Percentiles rank a stretch among this genome's conserved stretches.
Conservation (phyloP, 2,113 vertebrate genomes). For the Xenopus laevis region DNA sequence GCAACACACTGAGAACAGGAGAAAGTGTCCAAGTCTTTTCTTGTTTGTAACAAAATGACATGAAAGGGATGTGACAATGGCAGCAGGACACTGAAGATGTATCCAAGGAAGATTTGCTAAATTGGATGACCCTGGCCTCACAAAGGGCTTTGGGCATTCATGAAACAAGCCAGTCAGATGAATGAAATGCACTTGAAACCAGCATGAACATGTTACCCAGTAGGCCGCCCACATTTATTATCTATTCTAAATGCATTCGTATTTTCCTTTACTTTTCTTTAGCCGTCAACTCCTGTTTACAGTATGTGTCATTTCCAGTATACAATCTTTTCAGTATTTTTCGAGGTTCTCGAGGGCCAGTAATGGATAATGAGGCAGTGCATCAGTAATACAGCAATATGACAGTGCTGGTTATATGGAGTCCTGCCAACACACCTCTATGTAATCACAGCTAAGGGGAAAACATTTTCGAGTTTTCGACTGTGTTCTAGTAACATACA, state of each 20-base stretch:
- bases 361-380: too few relatives aligned
- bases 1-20: constrained; percentile 10
- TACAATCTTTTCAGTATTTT: too few relatives aligned
- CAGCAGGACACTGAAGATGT: constrained; percentile 31
- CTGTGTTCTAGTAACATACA: too few relatives aligned
- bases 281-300: too few relatives aligned
- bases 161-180: background rate
- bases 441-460: too few relatives aligned
- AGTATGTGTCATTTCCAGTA: too few relatives aligned
- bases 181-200: constrained; percentile 22
- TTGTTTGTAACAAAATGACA: constrained; percentile 29
- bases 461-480: too few relatives aligned
- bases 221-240: background rate
- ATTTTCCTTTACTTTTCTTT: too few relatives aligned
- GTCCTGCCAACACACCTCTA: too few relatives aligned
- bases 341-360: too few relatives aligned
- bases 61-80: constrained; percentile 39
- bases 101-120: constrained; percentile 23
- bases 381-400: too few relatives aligned
- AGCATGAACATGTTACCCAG: constrained; percentile 6
- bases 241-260: background rate
- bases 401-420: too few relatives aligned
- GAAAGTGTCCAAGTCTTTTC: constrained; percentile 6
- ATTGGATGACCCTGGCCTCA: constrained; percentile 35
- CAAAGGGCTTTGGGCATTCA: constrained; percentile 4